Evolutionary conservation across 1,140 invertebrate genomes (phyloP).

Genomic region (Drosophila cardini): DNA sequence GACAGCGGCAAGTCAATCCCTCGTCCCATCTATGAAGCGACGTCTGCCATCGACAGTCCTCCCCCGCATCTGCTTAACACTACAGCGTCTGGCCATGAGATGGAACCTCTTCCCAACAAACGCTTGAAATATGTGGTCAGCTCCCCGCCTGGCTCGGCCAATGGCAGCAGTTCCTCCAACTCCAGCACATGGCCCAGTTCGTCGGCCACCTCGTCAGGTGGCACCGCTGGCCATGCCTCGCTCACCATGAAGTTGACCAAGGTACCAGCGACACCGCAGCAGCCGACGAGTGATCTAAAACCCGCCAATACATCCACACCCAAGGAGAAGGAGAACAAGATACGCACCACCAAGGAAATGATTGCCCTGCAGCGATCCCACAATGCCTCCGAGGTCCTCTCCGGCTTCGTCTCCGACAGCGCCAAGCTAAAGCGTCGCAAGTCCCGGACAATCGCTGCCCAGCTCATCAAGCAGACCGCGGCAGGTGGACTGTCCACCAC

Average conservation of each 20-base stretch:
- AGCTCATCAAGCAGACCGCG: conserved; percentile 24
- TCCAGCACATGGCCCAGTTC: conserved; percentile 48
- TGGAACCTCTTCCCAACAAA: conserved; percentile 57
- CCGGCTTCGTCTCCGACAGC: conserved; percentile 65
- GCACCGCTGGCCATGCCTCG: conserved; percentile 35
- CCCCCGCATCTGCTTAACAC: conserved; percentile 40
- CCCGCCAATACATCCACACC: conserved; percentile 46
- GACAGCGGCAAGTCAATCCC: conserved; percentile 77
- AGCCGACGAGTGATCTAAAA: conserved; percentile 9
- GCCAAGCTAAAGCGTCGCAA: conserved; percentile 65
- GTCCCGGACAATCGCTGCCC: conserved; percentile 35
- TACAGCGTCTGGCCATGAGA: conserved; percentile 25
- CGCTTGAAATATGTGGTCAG: conserved; percentile 72
- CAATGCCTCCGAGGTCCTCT: conserved; percentile 76
- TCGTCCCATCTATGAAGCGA: conserved; percentile 72
- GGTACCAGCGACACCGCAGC: conserved; percentile 34
- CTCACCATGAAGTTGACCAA: conserved; percentile 74
- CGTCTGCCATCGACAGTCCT: conserved; percentile 70
- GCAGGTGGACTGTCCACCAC: conserved; percentile 34
- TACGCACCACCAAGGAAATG: conserved; percentile 60
- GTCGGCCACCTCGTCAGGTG: conserved; percentile 23
- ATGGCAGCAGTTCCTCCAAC: conserved; percentile 60
- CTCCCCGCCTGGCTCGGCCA: conserved; percentile 56
- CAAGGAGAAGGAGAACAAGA: conserved; percentile 39
- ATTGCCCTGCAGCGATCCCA: conserved; percentile 70